These are phyloP conservation scores for Centropristis striata DNA, from an alignment of 2,113 vertebrate genomes.

Conservation along the genomic window DNA sequence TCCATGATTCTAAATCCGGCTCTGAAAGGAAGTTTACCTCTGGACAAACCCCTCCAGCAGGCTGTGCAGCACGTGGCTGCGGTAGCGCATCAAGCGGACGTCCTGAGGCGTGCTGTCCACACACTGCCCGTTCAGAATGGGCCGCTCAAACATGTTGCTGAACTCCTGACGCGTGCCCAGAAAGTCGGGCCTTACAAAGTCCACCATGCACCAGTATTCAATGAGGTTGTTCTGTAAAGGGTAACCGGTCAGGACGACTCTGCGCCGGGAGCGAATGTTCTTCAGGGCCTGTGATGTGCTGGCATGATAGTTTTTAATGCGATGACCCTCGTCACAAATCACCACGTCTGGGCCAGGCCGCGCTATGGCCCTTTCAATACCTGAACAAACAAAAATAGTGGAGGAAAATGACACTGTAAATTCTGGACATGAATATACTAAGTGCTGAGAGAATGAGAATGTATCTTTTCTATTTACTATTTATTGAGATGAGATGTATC, in stretches of 20 bases:
- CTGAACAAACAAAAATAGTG: slow-evolving; percentile 71
- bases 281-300: slow-evolving; percentile 98
- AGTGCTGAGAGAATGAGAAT: too few species aligned
- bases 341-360: slow-evolving; percentile 97
- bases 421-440: too few species aligned
- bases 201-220: slow-evolving; percentile 99
- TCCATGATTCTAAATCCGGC: neutral
- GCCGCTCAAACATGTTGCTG: slow-evolving; percentile 99
- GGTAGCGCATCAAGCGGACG: slow-evolving; percentile 96
- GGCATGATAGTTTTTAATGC: slow-evolving; percentile 99
- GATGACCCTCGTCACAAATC: slow-evolving; percentile 98
- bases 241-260: slow-evolving; percentile 97
- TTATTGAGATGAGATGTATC: too few species aligned
- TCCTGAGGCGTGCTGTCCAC: slow-evolving; percentile 98
- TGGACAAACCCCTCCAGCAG: slow-evolving; percentile 98
- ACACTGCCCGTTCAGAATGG: slow-evolving; percentile 98
- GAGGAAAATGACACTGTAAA: neutral
- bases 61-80: slow-evolving; percentile 98
- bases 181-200: slow-evolving; percentile 98
- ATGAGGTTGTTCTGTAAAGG: slow-evolving; percentile 98
- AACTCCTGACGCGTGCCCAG: slow-evolving; percentile 98
- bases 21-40: slow-evolving; percentile 87
- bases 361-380: slow-evolving; percentile 94
- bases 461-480: too few species aligned
- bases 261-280: slow-evolving; percentile 95